Percentiles rank a stretch among this genome's conserved stretches.
These are phyloP conservation scores for Zophobas atratus DNA, from an alignment of 1,140 invertebrate species.

Conservation along the genomic window DNA sequence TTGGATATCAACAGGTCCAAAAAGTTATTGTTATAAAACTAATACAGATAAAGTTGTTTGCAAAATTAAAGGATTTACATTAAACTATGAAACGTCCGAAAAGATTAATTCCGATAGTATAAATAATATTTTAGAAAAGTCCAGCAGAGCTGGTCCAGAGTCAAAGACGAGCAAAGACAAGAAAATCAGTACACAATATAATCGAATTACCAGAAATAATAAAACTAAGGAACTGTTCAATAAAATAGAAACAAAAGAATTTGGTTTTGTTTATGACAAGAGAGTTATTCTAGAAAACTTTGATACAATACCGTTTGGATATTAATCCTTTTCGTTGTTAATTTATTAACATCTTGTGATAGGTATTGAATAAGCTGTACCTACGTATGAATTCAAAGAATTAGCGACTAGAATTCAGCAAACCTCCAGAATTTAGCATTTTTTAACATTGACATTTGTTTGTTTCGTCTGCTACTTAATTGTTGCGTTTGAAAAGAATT, in stretches of 20 bases:
- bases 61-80: too few relatives aligned
- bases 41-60: too few relatives aligned
- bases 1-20: too few relatives aligned
- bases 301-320: slow-evolving; percentile 21
- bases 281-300: slow-evolving; percentile 17
- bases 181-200: slow-evolving; percentile 46
- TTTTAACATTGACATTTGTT: background rate
- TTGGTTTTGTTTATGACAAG: slow-evolving; percentile 38
- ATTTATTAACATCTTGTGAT: slow-evolving; percentile 3
- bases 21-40: too few relatives aligned
- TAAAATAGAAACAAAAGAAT: slow-evolving; percentile 43
- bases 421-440: background rate
- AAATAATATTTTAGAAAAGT: too few relatives aligned
- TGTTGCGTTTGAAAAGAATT: slow-evolving; percentile 1
- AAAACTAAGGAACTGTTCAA: slow-evolving; percentile 43
- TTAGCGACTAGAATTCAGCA: slow-evolving; percentile 2
- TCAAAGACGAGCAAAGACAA: slow-evolving; percentile 10
- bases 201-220: slow-evolving; percentile 44
- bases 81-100: too few relatives aligned
- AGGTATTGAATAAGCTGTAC: slow-evolving; percentile 2
- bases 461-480: background rate
- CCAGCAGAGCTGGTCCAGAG: too few relatives aligned
- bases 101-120: too few relatives aligned
- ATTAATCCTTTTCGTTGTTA: slow-evolving; percentile 12
- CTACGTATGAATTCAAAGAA: slow-evolving; percentile 2